Percentiles rank a stretch among this genome's conserved stretches.
Conservation (phyloP, 2,797 vertebrate genomes). For the Buceros bicornis region DNA sequence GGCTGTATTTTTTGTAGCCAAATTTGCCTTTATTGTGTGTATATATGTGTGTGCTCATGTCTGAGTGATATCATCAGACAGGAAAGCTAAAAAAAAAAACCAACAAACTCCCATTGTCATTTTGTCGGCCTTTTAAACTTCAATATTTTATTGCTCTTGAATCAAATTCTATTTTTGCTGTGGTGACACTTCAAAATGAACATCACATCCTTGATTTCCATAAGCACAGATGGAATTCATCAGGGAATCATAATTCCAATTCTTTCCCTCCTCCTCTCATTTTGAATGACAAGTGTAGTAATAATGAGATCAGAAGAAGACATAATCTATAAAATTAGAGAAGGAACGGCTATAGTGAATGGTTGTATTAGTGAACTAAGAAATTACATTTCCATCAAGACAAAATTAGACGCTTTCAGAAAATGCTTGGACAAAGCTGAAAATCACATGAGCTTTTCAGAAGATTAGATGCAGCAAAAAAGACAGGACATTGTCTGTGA, state of each 20-base stretch:
- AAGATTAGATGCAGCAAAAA: slow-evolving; percentile 51
- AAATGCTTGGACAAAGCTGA: slow-evolving; percentile 65
- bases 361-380: slow-evolving; percentile 58
- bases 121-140: not conserved
- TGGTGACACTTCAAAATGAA: slow-evolving; percentile 52
- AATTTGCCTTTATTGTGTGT: not conserved
- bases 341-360: slow-evolving; percentile 59
- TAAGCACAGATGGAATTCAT: slow-evolving; percentile 61
- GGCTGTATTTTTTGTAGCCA: not conserved
- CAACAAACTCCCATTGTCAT: not conserved
- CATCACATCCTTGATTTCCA: slow-evolving; percentile 41
- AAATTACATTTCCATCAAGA: slow-evolving; percentile 71
- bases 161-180: slow-evolving; percentile 23
- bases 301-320: slow-evolving; percentile 65
- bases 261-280: slow-evolving; percentile 55
- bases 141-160: slow-evolving; percentile 22
- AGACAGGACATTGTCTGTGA: not conserved
- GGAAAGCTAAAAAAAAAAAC: not conserved
- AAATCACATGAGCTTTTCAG: slow-evolving; percentile 52
- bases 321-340: slow-evolving; percentile 69
- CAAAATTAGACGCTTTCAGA: slow-evolving; percentile 61
- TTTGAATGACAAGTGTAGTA: slow-evolving; percentile 71
- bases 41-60: not conserved
- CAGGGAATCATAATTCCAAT: slow-evolving; percentile 49
- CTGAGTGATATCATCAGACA: not conserved